Conservation (phyloP, 2,113 vertebrate genomes). For the Carassius carassius region DNA sequence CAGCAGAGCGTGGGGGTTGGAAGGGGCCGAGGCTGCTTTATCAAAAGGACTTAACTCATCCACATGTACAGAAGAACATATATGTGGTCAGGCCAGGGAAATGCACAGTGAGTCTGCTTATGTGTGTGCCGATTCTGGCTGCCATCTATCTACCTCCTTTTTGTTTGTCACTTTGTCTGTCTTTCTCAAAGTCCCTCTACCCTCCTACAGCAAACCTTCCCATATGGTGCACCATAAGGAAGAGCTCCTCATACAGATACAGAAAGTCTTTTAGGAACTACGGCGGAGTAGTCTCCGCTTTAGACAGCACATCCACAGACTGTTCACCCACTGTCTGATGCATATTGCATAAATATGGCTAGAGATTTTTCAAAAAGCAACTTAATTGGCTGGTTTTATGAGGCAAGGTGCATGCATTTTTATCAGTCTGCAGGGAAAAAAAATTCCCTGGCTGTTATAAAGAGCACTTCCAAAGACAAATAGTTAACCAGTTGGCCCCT, state of each 20-base stretch:
- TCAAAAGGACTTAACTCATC: constrained; percentile 31
- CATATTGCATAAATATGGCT: neutral
- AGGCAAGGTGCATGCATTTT: neutral
- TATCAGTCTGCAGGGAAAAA: neutral
- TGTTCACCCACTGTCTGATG: neutral
- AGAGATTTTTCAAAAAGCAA: neutral
- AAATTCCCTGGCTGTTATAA: neutral
- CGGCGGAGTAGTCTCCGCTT: neutral
- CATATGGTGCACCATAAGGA: constrained; percentile 57
- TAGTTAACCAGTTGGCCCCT: no score
- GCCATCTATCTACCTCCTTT: constrained; percentile 45
- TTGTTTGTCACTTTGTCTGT: constrained; percentile 52
- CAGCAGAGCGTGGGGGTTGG: constrained; percentile 30
- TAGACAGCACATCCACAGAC: neutral
- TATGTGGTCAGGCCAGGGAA: neutral
- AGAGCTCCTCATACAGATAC: constrained; percentile 38
- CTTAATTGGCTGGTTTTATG: neutral
- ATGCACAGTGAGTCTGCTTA: constrained; percentile 15
- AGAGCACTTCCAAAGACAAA: neutral
- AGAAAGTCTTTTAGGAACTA: constrained; percentile 29
- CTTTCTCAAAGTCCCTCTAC: constrained; percentile 36
- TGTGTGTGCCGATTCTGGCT: constrained; percentile 43
- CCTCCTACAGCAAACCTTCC: constrained; percentile 6
- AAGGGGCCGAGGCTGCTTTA: neutral
- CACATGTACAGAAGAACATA: constrained; percentile 22